Conservation (phyloP, 2,888 invertebrate genomes). For the Mythimna ferrago region DNA sequence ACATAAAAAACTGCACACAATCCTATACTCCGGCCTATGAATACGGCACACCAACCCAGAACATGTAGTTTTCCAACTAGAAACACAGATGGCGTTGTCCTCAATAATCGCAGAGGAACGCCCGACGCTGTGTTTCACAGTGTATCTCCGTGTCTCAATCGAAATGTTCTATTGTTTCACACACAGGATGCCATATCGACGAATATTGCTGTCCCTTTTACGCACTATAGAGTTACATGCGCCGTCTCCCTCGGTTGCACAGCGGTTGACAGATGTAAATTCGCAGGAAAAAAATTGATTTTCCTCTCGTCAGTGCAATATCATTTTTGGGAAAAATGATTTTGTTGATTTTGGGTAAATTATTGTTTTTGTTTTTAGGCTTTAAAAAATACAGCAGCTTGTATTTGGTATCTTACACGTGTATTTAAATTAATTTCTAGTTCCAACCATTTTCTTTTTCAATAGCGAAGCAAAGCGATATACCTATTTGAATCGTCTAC, state of each 20-base stretch:
- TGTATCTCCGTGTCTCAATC: slow-evolving; percentile 55
- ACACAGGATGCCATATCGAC: slow-evolving; percentile 70
- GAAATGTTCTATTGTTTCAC: slow-evolving; percentile 69
- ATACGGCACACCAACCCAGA: slow-evolving; percentile 62
- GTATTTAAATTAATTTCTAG: slow-evolving; percentile 67
- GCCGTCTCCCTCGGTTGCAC: slow-evolving; percentile 61
- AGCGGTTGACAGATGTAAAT: slow-evolving; percentile 69
- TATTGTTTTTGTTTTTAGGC: slow-evolving; percentile 33
- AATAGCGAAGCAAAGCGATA: slow-evolving; percentile 70
- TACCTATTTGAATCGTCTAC: slow-evolving; percentile 77
- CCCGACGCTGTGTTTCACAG: slow-evolving; percentile 68
- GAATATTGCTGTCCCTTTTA: slow-evolving; percentile 62
- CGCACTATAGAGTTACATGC: slow-evolving; percentile 53
- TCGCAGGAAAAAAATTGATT: slow-evolving; percentile 67
- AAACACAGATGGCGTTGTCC: slow-evolving; percentile 71
- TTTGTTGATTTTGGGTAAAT: slow-evolving; percentile 27
- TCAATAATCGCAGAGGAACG: slow-evolving; percentile 43
- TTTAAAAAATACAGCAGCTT: slow-evolving; percentile 14
- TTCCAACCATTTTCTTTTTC: slow-evolving; percentile 62
- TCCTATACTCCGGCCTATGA: slow-evolving; percentile 46
- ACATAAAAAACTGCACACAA: slow-evolving; percentile 54
- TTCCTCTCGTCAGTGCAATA: slow-evolving; percentile 48
- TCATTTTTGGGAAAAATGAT: slow-evolving; percentile 47
- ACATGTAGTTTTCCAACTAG: slow-evolving; percentile 64
- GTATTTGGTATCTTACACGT: slow-evolving; percentile 1